Percentiles rank a stretch among this genome's conserved stretches.
Conservation (phyloP, 1,140 invertebrate species). For the Phocides pigmalion region DNA sequence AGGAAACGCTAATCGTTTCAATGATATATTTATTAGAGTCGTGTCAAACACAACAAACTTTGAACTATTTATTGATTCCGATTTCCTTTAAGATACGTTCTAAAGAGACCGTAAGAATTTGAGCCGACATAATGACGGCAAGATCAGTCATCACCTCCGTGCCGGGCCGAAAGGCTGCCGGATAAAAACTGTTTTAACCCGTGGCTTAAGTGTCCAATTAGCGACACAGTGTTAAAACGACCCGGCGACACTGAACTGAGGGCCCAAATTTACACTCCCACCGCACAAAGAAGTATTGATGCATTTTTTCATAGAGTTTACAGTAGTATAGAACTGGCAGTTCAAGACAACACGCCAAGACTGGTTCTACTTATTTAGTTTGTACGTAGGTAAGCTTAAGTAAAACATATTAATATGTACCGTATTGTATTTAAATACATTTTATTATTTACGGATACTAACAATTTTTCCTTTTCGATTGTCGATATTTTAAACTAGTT, state of each 20-base stretch:
- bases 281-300: conserved; percentile 71
- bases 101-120: conserved; percentile 1
- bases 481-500: too few relatives aligned
- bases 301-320: conserved; percentile 49
- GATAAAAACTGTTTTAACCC: conserved; percentile 75
- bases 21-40: conserved; percentile 16
- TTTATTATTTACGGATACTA: too few relatives aligned
- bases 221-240: conserved; percentile 77
- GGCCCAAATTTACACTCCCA: conserved; percentile 71
- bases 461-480: too few relatives aligned
- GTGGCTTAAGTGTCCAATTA: conserved; percentile 78
- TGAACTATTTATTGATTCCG: conserved; percentile 1
- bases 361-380: too few relatives aligned
- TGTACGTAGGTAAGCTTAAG: too few relatives aligned
- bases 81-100: conserved; percentile 11
- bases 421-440: too few relatives aligned
- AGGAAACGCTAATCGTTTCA: too few relatives aligned
- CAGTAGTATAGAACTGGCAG: conserved; percentile 39
- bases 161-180: conserved; percentile 53
- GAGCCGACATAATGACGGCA: conserved; percentile 37
- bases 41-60: background rate
- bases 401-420: too few relatives aligned
- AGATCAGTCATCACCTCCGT: conserved; percentile 50
- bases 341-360: too few relatives aligned
- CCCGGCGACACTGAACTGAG: conserved; percentile 71